Evolutionary conservation across 2,797 vertebrate genomes (phyloP).

Genomic region (Tapirus indicus): DNA sequence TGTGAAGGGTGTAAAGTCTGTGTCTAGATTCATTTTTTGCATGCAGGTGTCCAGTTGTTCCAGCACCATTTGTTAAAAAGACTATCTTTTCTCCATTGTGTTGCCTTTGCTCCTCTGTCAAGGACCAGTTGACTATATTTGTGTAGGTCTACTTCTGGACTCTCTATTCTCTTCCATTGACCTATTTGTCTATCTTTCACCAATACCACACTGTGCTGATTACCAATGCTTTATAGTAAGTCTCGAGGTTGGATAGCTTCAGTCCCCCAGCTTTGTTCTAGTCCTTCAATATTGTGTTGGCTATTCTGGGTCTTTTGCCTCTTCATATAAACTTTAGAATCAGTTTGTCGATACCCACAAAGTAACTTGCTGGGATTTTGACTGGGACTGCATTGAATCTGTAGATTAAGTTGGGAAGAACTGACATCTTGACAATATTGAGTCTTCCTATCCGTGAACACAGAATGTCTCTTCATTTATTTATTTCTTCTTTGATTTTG

Average conservation of each 20-base stretch:
- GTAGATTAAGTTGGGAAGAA: neutral
- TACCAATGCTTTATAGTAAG: neutral
- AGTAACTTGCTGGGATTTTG: neutral
- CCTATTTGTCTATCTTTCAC: neutral
- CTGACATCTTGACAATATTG: neutral
- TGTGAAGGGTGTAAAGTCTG: neutral
- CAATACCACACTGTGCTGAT: neutral
- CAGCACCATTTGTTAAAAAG: neutral
- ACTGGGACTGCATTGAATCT: neutral
- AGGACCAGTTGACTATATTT: neutral
- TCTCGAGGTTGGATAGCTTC: neutral
- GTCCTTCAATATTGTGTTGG: too few relatives aligned
- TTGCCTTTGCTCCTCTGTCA: neutral
- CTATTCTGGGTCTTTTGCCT: neutral
- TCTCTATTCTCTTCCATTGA: neutral
- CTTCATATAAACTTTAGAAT: neutral
- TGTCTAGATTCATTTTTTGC: neutral
- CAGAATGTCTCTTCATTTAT: neutral
- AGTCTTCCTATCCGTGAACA: neutral
- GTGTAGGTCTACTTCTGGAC: neutral
- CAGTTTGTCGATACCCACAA: neutral
- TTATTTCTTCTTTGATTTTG: neutral
- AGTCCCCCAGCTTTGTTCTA: neutral
- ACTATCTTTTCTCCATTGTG: neutral
- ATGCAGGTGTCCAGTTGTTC: neutral